These are phyloP conservation scores for Apis cerana DNA, from an alignment of 1,140 invertebrate species.

Conservation along the genomic window DNA sequence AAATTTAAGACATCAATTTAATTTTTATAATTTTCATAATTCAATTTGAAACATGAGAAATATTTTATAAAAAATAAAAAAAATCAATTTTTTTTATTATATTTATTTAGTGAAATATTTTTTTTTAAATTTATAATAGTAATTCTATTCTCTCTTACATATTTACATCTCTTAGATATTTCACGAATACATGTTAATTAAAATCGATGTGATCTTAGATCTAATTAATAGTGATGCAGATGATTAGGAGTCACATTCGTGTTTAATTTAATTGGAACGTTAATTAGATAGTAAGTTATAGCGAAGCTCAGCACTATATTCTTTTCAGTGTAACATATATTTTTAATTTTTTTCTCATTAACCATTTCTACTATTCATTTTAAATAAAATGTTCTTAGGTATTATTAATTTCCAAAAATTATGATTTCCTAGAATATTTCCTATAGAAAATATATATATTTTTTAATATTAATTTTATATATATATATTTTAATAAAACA, in stretches of 20 bases:
- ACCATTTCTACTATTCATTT: background rate
- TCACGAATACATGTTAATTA: constrained; percentile 30
- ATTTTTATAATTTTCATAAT: background rate
- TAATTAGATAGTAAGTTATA: constrained; percentile 41
- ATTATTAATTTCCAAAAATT: background rate
- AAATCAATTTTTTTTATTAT: background rate
- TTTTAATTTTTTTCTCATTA: background rate
- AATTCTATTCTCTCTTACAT: background rate
- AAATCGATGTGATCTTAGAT: background rate
- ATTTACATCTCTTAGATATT: constrained; percentile 7
- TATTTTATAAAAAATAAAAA: background rate
- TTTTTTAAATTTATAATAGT: background rate
- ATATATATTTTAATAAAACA: background rate
- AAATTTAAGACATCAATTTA: background rate
- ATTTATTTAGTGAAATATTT: background rate
- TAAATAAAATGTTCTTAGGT: background rate
- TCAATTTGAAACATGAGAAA: background rate
- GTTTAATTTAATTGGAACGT: constrained; percentile 15
- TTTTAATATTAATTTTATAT: background rate
- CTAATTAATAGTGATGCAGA: constrained; percentile 37
- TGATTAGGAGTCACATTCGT: constrained; percentile 18
- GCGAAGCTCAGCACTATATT: background rate
- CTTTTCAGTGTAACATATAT: background rate
- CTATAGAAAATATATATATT: background rate
- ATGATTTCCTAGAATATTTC: background rate